These are phyloP conservation scores for Takifugu bimaculatus DNA, from an alignment of 2,113 vertebrate species.

Conservation along the genomic window DNA sequence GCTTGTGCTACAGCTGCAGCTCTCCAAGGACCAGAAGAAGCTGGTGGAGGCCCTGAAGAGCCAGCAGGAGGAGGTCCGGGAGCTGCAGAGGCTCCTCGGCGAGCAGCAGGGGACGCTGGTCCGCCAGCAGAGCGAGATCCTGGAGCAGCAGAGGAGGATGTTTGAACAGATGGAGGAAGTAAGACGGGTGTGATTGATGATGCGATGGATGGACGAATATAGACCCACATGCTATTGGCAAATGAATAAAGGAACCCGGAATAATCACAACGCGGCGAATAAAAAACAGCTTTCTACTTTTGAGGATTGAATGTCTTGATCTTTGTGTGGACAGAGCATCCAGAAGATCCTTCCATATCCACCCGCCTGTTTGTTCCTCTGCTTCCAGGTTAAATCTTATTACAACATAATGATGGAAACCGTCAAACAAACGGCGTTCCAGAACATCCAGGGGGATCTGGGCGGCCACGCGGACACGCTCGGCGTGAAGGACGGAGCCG, in stretches of 20 bases:
- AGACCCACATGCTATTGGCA: too few relatives aligned
- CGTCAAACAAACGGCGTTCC: slow-evolving; percentile 78
- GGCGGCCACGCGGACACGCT: slow-evolving; percentile 75
- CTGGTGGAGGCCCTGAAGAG: slow-evolving; percentile 78
- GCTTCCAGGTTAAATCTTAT: slow-evolving; percentile 75
- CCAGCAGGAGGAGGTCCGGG: slow-evolving; percentile 78
- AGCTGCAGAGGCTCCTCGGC: slow-evolving; percentile 78
- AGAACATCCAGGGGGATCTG: slow-evolving; percentile 74
- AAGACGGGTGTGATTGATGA: slow-evolving; percentile 13
- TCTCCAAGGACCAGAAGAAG: slow-evolving; percentile 82
- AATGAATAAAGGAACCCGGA: too few relatives aligned
- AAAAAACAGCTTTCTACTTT: background rate
- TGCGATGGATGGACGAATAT: background rate
- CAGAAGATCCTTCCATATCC: background rate
- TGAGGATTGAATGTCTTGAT: background rate
- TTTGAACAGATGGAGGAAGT: slow-evolving; percentile 83
- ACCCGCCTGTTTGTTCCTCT: background rate
- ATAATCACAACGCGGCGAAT: too few relatives aligned
- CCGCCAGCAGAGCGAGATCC: slow-evolving; percentile 79
- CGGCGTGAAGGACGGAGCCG: slow-evolving; percentile 71
- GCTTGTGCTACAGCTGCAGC: slow-evolving; percentile 80
- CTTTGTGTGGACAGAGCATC: background rate
- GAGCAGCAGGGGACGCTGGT: slow-evolving; percentile 78
- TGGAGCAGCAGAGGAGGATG: slow-evolving; percentile 83
- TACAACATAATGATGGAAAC: slow-evolving; percentile 75